phyloP scores from a whole-genome alignment of 2,888 invertebrate genomes.

The Labia minor region DNA sequence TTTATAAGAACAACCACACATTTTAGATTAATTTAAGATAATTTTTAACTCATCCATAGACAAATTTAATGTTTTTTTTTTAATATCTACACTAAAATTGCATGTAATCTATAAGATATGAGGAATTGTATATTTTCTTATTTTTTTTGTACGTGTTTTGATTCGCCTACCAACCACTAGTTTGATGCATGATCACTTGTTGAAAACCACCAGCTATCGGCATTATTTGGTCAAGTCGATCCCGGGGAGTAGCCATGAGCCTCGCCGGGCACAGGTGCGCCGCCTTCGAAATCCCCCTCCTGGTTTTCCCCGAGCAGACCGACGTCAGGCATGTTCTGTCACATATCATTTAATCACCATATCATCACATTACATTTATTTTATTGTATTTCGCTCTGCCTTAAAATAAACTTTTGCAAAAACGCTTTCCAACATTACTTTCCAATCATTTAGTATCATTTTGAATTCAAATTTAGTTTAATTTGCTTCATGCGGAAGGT shows the following conservation, averaged over 20 bases:
- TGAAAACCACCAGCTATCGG: background rate
- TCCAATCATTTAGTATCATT: no score
- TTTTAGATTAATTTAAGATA: no score
- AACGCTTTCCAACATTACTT: no score
- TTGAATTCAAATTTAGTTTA: no score
- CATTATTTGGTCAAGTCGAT: background rate
- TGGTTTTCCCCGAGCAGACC: background rate
- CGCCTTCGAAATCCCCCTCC: background rate
- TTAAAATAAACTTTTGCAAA: no score
- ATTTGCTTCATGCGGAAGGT: no score
- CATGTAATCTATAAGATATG: slow-evolving; percentile 18
- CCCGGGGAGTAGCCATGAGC: background rate
- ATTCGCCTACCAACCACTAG: background rate
- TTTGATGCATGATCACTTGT: background rate
- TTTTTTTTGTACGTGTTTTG: background rate
- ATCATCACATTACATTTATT: slow-evolving; percentile 29
- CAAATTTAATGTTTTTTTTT: background rate
- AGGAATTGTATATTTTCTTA: background rate
- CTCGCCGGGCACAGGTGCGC: background rate
- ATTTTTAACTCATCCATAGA: slow-evolving; percentile 14
- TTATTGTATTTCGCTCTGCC: background rate
- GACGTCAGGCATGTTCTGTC: slow-evolving; percentile 26
- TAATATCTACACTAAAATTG: background rate
- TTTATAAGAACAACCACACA: no score
- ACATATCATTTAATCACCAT: slow-evolving; percentile 35